A percentile compares a stretch with the other conserved stretches of the same genome.
phyloP scores from a whole-genome alignment of 2,113 vertebrate genomes.

The Perognathus longimembris region DNA sequence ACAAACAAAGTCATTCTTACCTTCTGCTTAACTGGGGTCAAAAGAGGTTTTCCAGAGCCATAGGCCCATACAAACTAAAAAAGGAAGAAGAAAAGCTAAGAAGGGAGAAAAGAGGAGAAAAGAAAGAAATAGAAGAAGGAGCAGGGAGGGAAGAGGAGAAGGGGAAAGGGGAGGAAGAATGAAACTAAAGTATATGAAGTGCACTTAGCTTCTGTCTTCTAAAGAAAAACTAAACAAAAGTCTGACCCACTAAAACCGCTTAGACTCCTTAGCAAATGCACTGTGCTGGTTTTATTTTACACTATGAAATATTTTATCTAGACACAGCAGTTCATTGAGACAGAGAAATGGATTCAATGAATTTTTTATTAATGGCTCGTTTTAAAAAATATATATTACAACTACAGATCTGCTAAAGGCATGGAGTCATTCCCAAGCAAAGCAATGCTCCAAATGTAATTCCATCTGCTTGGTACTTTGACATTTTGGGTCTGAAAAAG shows the following conservation, averaged over 20 bases:
- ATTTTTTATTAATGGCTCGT: background rate
- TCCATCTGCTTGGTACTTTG: slow-evolving; percentile 78
- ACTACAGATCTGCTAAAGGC: slow-evolving; percentile 53
- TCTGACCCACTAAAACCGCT: background rate
- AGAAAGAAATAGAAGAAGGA: background rate
- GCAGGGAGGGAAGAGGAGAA: background rate
- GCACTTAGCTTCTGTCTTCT: background rate
- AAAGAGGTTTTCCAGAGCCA: background rate
- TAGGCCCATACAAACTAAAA: background rate
- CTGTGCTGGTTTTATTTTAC: slow-evolving; percentile 53
- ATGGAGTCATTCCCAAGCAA: slow-evolving; percentile 57
- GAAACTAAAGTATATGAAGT: background rate
- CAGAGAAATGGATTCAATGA: background rate
- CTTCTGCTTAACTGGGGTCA: background rate
- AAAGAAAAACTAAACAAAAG: slow-evolving; percentile 27
- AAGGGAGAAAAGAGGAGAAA: background rate
- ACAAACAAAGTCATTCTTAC: background rate
- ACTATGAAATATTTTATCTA: slow-evolving; percentile 42
- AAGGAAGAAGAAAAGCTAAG: no score
- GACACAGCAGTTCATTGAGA: slow-evolving; percentile 38
- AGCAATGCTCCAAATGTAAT: slow-evolving; percentile 65
- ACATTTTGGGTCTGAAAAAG: slow-evolving; percentile 78
- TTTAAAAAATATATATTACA: slow-evolving; percentile 53
- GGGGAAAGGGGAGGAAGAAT: background rate
- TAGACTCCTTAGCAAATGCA: background rate